Conservation (phyloP, 2,113 vertebrate species). For the Vireo altiloquus region DNA sequence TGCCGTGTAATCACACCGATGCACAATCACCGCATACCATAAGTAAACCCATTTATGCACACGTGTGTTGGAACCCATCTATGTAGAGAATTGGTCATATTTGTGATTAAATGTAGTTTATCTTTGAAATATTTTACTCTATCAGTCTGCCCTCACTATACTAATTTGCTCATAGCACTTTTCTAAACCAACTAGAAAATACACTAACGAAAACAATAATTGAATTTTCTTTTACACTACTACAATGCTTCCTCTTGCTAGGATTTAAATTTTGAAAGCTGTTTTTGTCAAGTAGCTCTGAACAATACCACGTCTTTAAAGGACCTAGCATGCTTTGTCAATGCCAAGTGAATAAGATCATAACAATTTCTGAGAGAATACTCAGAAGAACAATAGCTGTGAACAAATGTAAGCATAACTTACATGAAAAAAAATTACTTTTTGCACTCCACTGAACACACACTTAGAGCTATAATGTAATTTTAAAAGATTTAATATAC, state of each 20-base stretch:
- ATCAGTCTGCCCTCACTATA: not conserved
- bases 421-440: not conserved
- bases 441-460: not conserved
- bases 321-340: not conserved
- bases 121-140: not conserved
- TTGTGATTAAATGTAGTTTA: not conserved
- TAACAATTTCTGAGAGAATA: not conserved
- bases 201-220: not conserved
- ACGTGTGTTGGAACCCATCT: not conserved
- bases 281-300: not conserved
- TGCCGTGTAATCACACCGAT: not conserved
- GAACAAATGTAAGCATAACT: constrained; percentile 6
- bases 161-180: not conserved
- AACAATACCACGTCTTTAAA: not conserved
- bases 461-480: not conserved
- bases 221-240: not conserved
- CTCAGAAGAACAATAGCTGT: not conserved
- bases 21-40: not conserved
- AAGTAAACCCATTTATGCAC: not conserved
- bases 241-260: not conserved
- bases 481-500: not conserved
- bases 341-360: not conserved
- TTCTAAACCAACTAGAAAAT: not conserved
- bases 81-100: not conserved
- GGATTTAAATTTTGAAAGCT: not conserved